Evolutionary conservation across 2,888 invertebrate species (phyloP).

Genomic region (Rugalucina vietnamica): DNA sequence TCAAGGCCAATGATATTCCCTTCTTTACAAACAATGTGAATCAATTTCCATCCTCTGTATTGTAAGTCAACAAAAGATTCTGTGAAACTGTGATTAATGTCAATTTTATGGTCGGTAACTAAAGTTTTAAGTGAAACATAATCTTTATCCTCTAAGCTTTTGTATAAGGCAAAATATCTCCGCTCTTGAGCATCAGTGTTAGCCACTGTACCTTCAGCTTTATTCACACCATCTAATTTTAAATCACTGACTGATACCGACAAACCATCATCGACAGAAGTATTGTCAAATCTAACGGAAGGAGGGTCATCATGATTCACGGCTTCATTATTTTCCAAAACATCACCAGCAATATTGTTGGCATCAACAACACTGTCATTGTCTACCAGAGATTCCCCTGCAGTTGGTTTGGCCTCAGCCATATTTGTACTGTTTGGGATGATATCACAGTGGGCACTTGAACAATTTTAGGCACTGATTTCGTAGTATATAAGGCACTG

Average conservation of each 20-base stretch:
- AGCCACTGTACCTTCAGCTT: neutral
- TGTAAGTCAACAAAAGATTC: slow-evolving; percentile 66
- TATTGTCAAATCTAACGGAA: too few species aligned
- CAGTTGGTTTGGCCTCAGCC: too few species aligned
- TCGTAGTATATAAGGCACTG: too few species aligned
- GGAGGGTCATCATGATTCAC: slow-evolving; percentile 20
- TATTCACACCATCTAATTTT: too few species aligned
- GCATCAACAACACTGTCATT: too few species aligned
- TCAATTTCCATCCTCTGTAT: slow-evolving; percentile 64
- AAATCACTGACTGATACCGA: too few species aligned
- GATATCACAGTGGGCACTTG: neutral
- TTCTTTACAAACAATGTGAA: slow-evolving; percentile 68
- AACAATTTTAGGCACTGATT: too few species aligned
- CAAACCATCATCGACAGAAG: too few species aligned
- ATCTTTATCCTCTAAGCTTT: slow-evolving; percentile 66
- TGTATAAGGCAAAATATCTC: slow-evolving; percentile 55
- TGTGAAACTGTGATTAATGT: slow-evolving; percentile 69
- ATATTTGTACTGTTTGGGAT: too few species aligned
- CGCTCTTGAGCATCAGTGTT: neutral
- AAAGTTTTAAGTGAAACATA: slow-evolving; percentile 55
- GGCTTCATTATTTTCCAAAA: neutral
- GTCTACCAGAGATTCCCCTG: too few species aligned
- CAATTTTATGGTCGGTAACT: slow-evolving; percentile 43
- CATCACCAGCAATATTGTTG: neutral
- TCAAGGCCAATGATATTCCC: slow-evolving; percentile 27